A percentile compares a stretch with the other conserved stretches of the same genome.
Conservation (phyloP, 2,888 invertebrate species). For the Muschampia plurimacula region DNA sequence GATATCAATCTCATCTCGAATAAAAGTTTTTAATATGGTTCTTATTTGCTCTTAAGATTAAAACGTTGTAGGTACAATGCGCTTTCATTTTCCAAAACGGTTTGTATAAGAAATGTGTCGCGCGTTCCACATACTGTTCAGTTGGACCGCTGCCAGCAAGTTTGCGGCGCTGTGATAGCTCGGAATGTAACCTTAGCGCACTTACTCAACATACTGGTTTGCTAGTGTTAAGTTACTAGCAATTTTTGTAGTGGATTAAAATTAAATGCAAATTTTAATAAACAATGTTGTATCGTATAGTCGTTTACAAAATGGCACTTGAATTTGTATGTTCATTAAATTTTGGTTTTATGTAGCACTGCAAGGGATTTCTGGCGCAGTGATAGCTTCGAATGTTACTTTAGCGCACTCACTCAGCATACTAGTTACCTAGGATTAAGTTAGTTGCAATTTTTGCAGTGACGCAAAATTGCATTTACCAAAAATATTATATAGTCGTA, state of each 20-base stretch:
- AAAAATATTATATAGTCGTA: background rate
- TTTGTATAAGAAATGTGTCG: slow-evolving; percentile 44
- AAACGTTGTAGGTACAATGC: slow-evolving; percentile 34
- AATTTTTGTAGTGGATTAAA: background rate
- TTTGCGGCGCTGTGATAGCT: slow-evolving; percentile 32
- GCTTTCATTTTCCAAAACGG: slow-evolving; percentile 45
- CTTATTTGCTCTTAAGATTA: slow-evolving; percentile 37
- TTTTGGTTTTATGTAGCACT: too few species aligned
- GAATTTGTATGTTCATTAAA: too few species aligned
- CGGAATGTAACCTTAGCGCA: slow-evolving; percentile 31
- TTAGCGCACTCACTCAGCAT: too few species aligned
- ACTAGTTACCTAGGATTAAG: too few species aligned
- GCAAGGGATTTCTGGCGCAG: too few species aligned
- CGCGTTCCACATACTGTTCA: slow-evolving; percentile 48
- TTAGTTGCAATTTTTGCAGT: background rate
- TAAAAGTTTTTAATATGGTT: slow-evolving; percentile 30
- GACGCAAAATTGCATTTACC: background rate
- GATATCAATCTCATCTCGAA: slow-evolving; percentile 18
- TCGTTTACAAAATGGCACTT: background rate
- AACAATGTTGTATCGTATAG: background rate
- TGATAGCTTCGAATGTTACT: too few species aligned
- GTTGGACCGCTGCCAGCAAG: slow-evolving; percentile 50
- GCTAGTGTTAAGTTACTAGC: slow-evolving; percentile 23
- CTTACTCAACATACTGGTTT: slow-evolving; percentile 26
- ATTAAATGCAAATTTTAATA: background rate